These are phyloP conservation scores for Cylloceria caligata DNA, from an alignment of 2,888 invertebrate genomes.

Conservation along the genomic window DNA sequence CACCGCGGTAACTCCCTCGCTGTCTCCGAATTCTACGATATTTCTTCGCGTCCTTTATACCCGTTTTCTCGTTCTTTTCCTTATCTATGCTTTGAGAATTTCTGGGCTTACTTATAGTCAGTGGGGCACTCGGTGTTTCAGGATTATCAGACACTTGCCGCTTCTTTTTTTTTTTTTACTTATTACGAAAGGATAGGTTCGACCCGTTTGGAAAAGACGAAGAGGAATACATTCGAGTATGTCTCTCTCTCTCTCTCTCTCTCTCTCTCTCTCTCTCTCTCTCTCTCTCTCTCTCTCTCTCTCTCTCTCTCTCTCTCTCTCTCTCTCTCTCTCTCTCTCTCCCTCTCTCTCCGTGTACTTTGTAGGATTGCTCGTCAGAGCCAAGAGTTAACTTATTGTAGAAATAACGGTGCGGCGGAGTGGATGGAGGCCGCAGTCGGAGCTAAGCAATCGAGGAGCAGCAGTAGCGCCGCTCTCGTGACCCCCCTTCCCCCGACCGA, in stretches of 20 bases:
- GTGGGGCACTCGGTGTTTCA: too few relatives aligned
- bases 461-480: slow-evolving; percentile 71
- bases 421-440: slow-evolving; percentile 58
- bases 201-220: not conserved
- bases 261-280: too few relatives aligned
- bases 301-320: too few relatives aligned
- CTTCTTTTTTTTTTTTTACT: not conserved
- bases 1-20: not conserved
- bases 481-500: slow-evolving; percentile 67
- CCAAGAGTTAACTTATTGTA: not conserved
- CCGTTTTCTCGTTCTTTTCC: not conserved
- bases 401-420: slow-evolving; percentile 11
- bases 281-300: too few relatives aligned
- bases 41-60: not conserved
- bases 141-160: not conserved
- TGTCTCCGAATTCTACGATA: not conserved
- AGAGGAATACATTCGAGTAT: too few relatives aligned
- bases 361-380: not conserved
- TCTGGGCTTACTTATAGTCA: too few relatives aligned
- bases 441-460: slow-evolving; percentile 57
- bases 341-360: too few relatives aligned
- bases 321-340: too few relatives aligned
- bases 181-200: not conserved
- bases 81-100: not conserved
- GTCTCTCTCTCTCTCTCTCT: too few relatives aligned